Evolutionary conservation across 1,140 invertebrate species (phyloP).

Genomic region (Zelostemma sp.): DNA sequence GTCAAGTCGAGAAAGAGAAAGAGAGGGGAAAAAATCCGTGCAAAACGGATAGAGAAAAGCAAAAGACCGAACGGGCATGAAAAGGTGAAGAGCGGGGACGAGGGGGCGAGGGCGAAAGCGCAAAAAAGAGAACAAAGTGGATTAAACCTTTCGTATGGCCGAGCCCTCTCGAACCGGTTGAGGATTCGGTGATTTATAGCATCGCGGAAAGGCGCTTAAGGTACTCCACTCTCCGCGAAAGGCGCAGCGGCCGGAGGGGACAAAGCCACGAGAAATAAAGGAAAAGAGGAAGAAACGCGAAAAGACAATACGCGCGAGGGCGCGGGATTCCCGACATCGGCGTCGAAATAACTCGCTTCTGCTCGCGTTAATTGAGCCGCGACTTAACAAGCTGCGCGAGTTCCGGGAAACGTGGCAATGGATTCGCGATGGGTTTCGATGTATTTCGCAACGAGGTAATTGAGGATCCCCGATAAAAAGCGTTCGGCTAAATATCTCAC

Average conservation of each 20-base stretch:
- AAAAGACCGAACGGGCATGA: background rate
- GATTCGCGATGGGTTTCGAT: constrained; percentile 36
- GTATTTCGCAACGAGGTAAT: constrained; percentile 42
- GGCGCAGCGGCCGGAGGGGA: constrained; percentile 24
- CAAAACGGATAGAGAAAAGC: no score
- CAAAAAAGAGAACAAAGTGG: constrained; percentile 26
- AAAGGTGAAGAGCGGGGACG: background rate
- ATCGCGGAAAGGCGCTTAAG: constrained; percentile 50
- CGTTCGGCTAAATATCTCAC: background rate
- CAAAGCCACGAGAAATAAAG: constrained; percentile 28
- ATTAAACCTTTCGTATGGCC: constrained; percentile 53
- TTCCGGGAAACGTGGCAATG: constrained; percentile 34
- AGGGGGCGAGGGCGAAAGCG: background rate
- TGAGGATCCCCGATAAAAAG: constrained; percentile 1
- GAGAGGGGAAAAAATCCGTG: no score
- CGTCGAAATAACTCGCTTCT: constrained; percentile 35
- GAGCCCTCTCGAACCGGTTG: constrained; percentile 51
- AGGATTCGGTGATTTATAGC: constrained; percentile 62
- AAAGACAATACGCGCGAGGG: constrained; percentile 42
- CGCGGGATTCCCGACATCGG: constrained; percentile 26
- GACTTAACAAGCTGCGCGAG: constrained; percentile 12
- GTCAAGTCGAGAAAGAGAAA: no score
- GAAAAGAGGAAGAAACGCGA: constrained; percentile 15
- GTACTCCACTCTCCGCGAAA: constrained; percentile 21
- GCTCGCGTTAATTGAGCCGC: constrained; percentile 37